phyloP scores from a whole-genome alignment of 1,140 invertebrate genomes.

The Bombus superbus region DNA sequence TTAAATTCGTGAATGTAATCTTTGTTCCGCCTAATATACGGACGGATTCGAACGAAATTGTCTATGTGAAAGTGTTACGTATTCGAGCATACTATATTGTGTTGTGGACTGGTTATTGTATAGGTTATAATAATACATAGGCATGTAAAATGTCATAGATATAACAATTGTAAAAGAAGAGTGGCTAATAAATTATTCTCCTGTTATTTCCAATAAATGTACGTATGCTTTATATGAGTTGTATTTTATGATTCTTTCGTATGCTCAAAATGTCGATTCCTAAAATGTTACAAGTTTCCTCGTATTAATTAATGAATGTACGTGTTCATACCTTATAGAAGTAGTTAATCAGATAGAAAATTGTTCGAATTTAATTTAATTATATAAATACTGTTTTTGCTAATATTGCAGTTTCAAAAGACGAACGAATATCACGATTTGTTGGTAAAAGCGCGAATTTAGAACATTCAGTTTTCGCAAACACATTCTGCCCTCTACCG shows the following conservation, averaged over 20 bases:
- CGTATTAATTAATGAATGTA: constrained; percentile 1
- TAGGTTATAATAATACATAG: constrained; percentile 55
- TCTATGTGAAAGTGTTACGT: constrained; percentile 37
- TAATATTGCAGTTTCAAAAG: constrained; percentile 35
- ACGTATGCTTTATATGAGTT: constrained; percentile 49
- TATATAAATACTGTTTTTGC: constrained; percentile 18
- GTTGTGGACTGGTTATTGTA: constrained; percentile 36
- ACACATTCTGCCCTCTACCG: constrained; percentile 26
- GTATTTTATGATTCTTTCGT: constrained; percentile 43
- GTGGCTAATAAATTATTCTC: constrained; percentile 52
- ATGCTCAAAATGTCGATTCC: constrained; percentile 13
- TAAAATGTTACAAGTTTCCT: constrained; percentile 18
- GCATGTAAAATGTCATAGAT: constrained; percentile 50
- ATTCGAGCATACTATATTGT: background rate
- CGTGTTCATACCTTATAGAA: background rate
- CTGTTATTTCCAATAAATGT: constrained; percentile 55
- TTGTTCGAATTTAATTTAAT: background rate
- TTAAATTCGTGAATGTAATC: constrained; percentile 38
- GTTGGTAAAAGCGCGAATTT: constrained; percentile 44
- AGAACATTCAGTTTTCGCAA: constrained; percentile 8
- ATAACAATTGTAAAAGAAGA: constrained; percentile 55
- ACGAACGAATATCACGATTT: constrained; percentile 25
- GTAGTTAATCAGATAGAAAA: constrained; percentile 17
- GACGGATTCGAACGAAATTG: constrained; percentile 26
- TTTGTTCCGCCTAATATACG: constrained; percentile 27